phyloP scores from a whole-genome alignment of 2,113 vertebrate species.

The Nibea albiflora region DNA sequence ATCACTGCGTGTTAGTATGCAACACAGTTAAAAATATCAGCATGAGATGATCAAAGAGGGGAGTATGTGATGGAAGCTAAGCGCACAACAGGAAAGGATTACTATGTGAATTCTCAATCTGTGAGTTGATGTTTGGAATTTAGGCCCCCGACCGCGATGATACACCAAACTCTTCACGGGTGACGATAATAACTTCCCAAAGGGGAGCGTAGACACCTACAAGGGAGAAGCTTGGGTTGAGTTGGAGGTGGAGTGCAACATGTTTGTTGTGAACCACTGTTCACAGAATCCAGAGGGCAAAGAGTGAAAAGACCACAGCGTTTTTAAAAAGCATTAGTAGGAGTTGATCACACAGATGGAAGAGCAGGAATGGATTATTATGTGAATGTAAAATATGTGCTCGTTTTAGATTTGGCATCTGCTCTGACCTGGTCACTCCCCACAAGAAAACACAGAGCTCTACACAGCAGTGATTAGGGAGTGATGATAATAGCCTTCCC shows the following conservation, averaged over 20 bases:
- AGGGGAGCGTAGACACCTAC: neutral
- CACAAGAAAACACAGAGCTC: neutral
- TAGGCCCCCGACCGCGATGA: neutral
- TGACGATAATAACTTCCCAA: neutral
- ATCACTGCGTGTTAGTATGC: neutral
- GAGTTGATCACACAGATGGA: neutral
- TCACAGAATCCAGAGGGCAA: neutral
- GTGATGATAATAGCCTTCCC: neutral
- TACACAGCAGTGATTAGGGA: neutral
- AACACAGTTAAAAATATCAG: slow-evolving; percentile 1
- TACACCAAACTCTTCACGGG: neutral
- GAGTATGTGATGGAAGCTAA: neutral
- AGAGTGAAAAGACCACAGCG: neutral
- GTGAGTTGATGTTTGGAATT: slow-evolving; percentile 1
- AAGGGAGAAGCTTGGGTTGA: neutral
- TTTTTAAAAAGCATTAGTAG: too few species aligned
- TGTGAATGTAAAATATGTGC: neutral
- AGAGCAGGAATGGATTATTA: neutral
- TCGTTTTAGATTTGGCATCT: neutral
- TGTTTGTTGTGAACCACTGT: neutral
- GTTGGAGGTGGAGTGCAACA: neutral
- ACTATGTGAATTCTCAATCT: neutral
- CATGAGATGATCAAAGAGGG: neutral
- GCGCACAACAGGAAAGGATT: neutral
- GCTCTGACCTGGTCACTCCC: neutral